Evolutionary conservation across 2,113 vertebrate genomes (phyloP), one percentile per base, ranked within the genome.

Genomic region (Fulmarus glacialis): DNA sequence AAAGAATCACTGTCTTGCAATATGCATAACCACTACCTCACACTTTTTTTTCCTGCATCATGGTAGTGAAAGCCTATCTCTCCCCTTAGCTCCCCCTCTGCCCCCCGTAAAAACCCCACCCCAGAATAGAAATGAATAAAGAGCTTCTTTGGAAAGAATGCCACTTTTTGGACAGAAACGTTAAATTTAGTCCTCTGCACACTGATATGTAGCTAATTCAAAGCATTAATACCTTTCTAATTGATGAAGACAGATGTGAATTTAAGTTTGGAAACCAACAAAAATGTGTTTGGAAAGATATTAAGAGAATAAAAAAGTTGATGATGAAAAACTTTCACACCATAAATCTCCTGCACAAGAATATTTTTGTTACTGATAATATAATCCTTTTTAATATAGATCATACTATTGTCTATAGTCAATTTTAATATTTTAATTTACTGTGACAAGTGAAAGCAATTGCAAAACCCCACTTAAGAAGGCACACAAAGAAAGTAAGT

Each of bases 1-100:
- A 98, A 98, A 98, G 98, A 98, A 98, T 98, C 98, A 97, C 98
- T 98, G 98, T 99, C 98, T 98, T 93, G 96, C 98, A 98, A 98
- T 98, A 98, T 98, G 98, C 97, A 98, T 97, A 98, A 97, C 96
- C 97, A 97, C 98, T 95, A 97, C 97, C 98, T 98, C 98, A 97
- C 98, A 97, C 98, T 98, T 97, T 90, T 93, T 94, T 89, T 71
- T 62, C 93, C 94, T 91, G 97, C 82, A 97, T 95, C 98, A 97
- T 9, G 77, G 96, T 84, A 74, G 71, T 98, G 98, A 98, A 98
- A 98, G 98, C 96, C 96, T 98, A 96, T 97, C 89, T 84, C 84
- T 94, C 81, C 67, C 50, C 85, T 85, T 60, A 38, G 53, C 45
- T 48, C 16, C 74, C 91, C 70, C 27, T 27, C 30, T 20, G 1